These are phyloP conservation scores for Dynastes maya DNA, from an alignment of 2,888 invertebrate species.

Conservation along the genomic window DNA sequence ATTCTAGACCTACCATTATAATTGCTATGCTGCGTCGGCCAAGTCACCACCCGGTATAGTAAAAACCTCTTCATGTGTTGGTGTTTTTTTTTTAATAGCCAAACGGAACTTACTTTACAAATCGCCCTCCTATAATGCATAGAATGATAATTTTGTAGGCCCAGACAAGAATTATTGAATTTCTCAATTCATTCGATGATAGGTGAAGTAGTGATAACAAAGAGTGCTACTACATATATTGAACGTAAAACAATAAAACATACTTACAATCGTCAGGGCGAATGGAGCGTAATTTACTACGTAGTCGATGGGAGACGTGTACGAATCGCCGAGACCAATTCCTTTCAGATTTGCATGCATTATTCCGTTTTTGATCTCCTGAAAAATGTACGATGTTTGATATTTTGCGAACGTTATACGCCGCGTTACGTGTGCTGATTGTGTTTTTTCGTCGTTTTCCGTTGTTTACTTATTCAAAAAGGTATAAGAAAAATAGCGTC, in stretches of 20 bases:
- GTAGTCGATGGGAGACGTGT: conserved; percentile 63
- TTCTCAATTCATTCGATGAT: too few species aligned
- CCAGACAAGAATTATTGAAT: too few species aligned
- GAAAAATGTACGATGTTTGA: conserved; percentile 48
- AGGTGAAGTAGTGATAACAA: too few species aligned
- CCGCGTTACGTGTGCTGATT: conserved; percentile 30
- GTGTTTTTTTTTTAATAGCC: too few species aligned
- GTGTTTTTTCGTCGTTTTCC: conserved; percentile 25
- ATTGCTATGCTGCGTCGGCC: too few species aligned
- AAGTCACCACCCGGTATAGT: too few species aligned
- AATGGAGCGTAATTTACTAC: conserved; percentile 61
- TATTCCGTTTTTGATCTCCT: conserved; percentile 59
- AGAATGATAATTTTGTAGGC: too few species aligned
- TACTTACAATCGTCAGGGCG: conserved; percentile 59
- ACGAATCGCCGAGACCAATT: conserved; percentile 61
- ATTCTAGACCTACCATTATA: too few species aligned
- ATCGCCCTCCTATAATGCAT: too few species aligned
- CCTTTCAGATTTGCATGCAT: conserved; percentile 62
- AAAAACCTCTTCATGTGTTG: too few species aligned
- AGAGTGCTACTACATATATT: too few species aligned
- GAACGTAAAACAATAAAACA: conserved; percentile 25
- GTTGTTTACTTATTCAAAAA: conserved; percentile 36
- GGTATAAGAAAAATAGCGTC: conserved; percentile 5
- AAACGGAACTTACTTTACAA: too few species aligned
- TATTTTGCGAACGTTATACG: conserved; percentile 22